Conservation (phyloP, 2,888 invertebrate species). For the Ennomos quercinarius region DNA sequence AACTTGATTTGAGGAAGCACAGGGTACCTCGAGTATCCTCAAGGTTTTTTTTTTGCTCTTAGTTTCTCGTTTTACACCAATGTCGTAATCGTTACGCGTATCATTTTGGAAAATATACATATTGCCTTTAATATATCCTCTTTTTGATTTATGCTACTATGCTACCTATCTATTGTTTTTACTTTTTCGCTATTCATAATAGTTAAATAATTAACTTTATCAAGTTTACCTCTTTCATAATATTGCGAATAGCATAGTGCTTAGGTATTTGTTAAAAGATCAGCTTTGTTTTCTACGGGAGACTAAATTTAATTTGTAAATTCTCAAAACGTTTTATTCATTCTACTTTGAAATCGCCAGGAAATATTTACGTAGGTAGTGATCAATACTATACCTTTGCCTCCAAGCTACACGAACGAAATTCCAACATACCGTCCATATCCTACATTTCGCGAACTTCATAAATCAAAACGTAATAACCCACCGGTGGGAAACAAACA, state of each 20-base stretch:
- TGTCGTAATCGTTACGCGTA: too few relatives aligned
- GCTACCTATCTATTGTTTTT: not conserved
- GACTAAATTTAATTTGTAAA: slow-evolving; percentile 8
- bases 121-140: too few relatives aligned
- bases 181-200: too few relatives aligned
- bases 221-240: not conserved
- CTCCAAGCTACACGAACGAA: slow-evolving; percentile 9
- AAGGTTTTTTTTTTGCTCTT: too few relatives aligned
- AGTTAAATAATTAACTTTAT: not conserved
- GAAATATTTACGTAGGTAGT: not conserved
- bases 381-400: slow-evolving; percentile 3
- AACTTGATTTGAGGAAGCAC: too few relatives aligned
- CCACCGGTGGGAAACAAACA: slow-evolving; percentile 9
- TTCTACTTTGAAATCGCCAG: slow-evolving; percentile 11
- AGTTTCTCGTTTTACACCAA: too few relatives aligned
- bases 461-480: slow-evolving; percentile 18
- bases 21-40: too few relatives aligned
- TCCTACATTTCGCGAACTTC: slow-evolving; percentile 17
- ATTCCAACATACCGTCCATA: slow-evolving; percentile 16
- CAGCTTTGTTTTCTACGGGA: not conserved
- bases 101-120: too few relatives aligned
- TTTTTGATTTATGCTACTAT: too few relatives aligned
- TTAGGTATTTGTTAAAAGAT: not conserved
- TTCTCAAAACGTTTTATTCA: slow-evolving; percentile 16
- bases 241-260: not conserved